phyloP scores from a whole-genome alignment of 2,113 vertebrate species.

The Psilopsiagon aymara region DNA sequence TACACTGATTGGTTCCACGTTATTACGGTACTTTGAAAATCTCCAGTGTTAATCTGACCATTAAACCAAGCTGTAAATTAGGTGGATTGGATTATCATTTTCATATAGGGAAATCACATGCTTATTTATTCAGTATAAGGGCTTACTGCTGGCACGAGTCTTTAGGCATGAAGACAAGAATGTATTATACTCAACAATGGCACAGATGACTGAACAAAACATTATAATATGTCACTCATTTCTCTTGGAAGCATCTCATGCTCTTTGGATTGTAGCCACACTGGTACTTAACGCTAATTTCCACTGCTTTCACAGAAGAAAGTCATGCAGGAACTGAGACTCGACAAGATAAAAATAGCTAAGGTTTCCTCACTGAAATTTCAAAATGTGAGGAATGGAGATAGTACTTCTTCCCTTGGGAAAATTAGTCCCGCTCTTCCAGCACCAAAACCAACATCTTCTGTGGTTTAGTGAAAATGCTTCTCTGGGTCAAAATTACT shows the following conservation, averaged over 20 bases:
- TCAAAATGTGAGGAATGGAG: slow-evolving; percentile 19
- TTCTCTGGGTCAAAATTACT: slow-evolving; percentile 30
- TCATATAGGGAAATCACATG: neutral
- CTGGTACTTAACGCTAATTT: slow-evolving; percentile 5
- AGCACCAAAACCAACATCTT: neutral
- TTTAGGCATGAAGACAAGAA: slow-evolving; percentile 10
- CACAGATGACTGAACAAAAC: neutral
- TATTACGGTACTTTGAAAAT: neutral
- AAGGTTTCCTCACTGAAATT: slow-evolving; percentile 1
- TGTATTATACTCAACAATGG: neutral
- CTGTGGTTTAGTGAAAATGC: neutral
- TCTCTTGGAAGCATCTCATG: slow-evolving; percentile 15
- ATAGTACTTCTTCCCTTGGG: neutral
- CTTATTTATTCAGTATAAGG: neutral
- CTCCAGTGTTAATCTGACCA: neutral
- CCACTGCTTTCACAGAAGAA: slow-evolving; percentile 35
- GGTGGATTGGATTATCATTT: neutral
- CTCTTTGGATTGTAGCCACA: neutral
- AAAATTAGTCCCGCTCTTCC: neutral
- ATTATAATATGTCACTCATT: slow-evolving; percentile 7
- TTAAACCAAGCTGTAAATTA: neutral
- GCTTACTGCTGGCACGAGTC: neutral
- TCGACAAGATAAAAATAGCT: slow-evolving; percentile 14
- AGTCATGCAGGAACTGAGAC: neutral
- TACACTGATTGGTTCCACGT: neutral